Evolutionary conservation across 2,113 vertebrate species (phyloP), one percentile per base, ranked within the genome.

Genomic region (Pollimyrus isidori): DNA sequence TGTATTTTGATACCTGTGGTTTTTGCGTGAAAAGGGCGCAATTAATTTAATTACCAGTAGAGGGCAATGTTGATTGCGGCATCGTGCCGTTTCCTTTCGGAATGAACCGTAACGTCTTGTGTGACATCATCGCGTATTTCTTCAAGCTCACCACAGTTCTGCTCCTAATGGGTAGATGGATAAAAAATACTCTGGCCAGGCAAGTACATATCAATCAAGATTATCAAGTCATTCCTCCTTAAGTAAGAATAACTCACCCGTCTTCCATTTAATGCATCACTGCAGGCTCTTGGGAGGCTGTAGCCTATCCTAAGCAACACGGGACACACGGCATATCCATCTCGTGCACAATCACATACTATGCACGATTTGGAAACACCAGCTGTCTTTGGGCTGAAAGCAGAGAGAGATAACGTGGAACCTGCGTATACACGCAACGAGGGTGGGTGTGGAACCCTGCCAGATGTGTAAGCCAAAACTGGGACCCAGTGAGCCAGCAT

Each of bases 31-130:
- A 76, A 21, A 0, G 2, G 73, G 73, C 2, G 73, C 73, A 80
- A 65, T 23, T 50, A 87, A 42, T 39, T 46, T 19, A 21, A 21
- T 50, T 23, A 3, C 69, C 89, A 65, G 53, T 46, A 88, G 89
- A 88, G 13, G 69, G 86, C 52, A 52, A 52, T 88, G 76, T 84
- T 90, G 89, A 84, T 49, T 80, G 35, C 17, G 35, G 11, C 69
- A 82, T 89, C 39, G 35, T 73, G n/a, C 10, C 15, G n/a, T 11
- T 35, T n/a, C 35, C 26, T n/a, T 56, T 26, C 21, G 1, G 26
- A 30, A 11, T 26, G 15, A 23, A 73, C 13, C 26, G 7, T 58
- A 58, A 58, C 21, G 46, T n/a, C 19, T 48, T 49, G 23, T 86
- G 19, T 26, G n/a, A 15, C 9, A 7, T 30, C 65, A 15, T 35